These are phyloP conservation scores for Tangara arthus DNA, from an alignment of 2,797 vertebrate species.

Conservation along the genomic window DNA sequence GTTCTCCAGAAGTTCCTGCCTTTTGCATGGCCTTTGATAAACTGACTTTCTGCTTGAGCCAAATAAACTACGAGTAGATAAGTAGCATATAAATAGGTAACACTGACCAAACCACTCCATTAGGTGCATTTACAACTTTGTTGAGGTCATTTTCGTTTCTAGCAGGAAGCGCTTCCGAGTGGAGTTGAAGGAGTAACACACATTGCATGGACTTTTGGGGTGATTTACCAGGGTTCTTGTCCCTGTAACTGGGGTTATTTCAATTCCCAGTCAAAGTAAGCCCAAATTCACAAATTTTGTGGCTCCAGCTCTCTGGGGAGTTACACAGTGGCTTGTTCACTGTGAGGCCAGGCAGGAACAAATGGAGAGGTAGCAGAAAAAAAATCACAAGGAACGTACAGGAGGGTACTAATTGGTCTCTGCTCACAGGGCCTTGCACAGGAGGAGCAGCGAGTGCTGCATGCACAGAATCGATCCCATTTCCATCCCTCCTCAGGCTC, in stretches of 20 bases:
- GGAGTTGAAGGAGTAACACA: slow-evolving; percentile 1
- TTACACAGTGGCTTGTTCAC: neutral
- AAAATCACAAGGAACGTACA: fast-evolving
- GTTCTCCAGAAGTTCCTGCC: neutral
- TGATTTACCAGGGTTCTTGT: neutral
- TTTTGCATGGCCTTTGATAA: neutral
- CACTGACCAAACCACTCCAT: neutral
- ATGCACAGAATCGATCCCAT: fast-evolving
- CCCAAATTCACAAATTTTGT: fast-evolving
- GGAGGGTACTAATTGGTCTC: neutral
- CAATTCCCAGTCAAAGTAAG: neutral
- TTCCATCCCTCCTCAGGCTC: neutral
- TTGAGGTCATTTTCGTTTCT: neutral
- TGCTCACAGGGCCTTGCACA: neutral
- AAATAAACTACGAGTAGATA: slow-evolving; percentile 3
- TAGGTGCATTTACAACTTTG: neutral
- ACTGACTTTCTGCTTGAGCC: slow-evolving; percentile 2
- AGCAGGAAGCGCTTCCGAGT: slow-evolving; percentile 30
- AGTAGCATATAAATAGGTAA: neutral
- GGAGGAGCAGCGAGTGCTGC: neutral
- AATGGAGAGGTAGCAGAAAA: neutral
- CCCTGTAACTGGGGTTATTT: neutral
- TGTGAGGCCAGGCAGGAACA: neutral
- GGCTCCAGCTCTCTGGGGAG: neutral
- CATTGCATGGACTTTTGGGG: neutral